phyloP scores from a whole-genome alignment of 2,888 invertebrate genomes.

The Drosophila mimica region DNA sequence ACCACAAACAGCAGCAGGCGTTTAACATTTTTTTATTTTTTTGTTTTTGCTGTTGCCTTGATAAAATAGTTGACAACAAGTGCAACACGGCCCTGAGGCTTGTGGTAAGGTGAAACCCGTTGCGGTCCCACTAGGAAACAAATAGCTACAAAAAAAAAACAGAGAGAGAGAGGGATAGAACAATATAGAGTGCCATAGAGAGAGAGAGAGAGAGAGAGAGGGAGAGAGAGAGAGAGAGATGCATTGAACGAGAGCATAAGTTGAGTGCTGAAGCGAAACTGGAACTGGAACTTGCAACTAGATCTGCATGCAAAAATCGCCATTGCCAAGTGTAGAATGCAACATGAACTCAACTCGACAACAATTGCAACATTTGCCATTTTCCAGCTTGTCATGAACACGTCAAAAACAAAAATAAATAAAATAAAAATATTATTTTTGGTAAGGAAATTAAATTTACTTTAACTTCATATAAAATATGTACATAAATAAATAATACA shows the following conservation, averaged over 20 bases:
- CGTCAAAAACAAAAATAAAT: not conserved
- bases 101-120: conserved; percentile 57
- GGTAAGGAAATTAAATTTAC: not conserved
- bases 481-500: not conserved
- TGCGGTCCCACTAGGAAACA: conserved; percentile 40
- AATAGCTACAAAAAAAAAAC: not conserved
- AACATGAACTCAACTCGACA: conserved; percentile 9
- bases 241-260: conserved; percentile 10
- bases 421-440: not conserved
- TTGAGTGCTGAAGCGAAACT: conserved; percentile 35
- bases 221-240: not conserved
- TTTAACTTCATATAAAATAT: not conserved
- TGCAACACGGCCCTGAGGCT: conserved; percentile 65
- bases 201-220: not conserved
- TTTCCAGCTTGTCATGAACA: not conserved
- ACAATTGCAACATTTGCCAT: conserved; percentile 2
- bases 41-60: conserved; percentile 26
- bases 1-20: conserved; percentile 23
- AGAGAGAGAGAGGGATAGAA: not conserved
- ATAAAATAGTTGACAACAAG: conserved; percentile 58
- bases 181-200: not conserved
- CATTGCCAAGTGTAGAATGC: conserved; percentile 28
- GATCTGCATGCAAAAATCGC: conserved; percentile 37
- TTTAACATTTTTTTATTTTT: conserved; percentile 26
- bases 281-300: conserved; percentile 38